Evolutionary conservation across 2,113 vertebrate species (phyloP).

Genomic region (Zeus faber): DNA sequence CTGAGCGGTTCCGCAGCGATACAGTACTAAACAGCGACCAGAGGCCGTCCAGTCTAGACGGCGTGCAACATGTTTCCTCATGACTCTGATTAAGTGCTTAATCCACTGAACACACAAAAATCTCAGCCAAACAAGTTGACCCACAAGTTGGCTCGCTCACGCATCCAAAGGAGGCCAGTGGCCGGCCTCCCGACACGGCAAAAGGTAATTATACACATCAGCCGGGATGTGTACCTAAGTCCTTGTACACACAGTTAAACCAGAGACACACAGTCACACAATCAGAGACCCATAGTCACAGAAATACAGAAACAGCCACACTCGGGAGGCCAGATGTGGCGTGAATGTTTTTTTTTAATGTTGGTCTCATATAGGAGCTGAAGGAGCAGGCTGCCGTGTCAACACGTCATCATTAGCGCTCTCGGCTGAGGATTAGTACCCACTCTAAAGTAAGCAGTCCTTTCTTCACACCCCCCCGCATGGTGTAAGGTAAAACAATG

Average conservation of each 20-base stretch:
- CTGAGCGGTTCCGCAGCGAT: no score
- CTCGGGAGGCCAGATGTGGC: slow-evolving; percentile 42
- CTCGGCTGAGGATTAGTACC: no score
- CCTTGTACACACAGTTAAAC: slow-evolving; percentile 13
- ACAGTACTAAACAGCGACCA: no score
- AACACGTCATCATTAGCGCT: slow-evolving; percentile 25
- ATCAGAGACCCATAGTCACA: slow-evolving; percentile 6
- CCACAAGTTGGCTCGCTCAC: no score
- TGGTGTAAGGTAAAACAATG: not conserved
- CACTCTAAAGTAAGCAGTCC: no score
- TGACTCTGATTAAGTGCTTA: no score
- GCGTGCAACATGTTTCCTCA: no score
- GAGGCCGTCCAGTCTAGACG: no score
- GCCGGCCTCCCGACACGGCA: not conserved
- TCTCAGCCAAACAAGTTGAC: no score
- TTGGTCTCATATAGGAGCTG: slow-evolving; percentile 9
- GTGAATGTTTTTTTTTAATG: slow-evolving; percentile 29
- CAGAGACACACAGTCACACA: not conserved
- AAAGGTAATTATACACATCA: not conserved
- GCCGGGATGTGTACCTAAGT: slow-evolving; percentile 7
- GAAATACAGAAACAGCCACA: slow-evolving; percentile 1
- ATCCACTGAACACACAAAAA: no score
- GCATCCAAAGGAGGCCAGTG: no score
- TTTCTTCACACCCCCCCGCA: no score
- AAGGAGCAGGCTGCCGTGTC: slow-evolving; percentile 13